These are phyloP conservation scores for Frankliniella fusca DNA, from an alignment of 2,888 invertebrate species.

Conservation along the genomic window DNA sequence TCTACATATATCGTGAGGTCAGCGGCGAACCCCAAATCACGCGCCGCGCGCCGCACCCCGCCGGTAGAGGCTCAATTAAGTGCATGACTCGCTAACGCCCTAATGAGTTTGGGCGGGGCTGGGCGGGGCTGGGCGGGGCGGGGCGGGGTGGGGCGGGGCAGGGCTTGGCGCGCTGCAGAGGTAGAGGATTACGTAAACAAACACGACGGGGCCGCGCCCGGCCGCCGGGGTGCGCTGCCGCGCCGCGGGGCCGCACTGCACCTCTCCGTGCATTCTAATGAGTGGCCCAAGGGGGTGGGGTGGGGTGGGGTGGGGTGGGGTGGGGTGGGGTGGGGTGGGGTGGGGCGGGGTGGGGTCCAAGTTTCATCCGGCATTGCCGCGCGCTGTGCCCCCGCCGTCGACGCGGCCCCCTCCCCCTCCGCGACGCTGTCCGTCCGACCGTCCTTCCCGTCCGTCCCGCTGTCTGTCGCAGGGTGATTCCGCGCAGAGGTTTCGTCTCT, in stretches of 20 bases:
- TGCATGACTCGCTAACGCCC: not conserved
- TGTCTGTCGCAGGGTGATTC: too few species aligned
- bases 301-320: not conserved
- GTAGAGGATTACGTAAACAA: slow-evolving; percentile 9
- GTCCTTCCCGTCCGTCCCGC: not conserved
- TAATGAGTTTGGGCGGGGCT: not conserved
- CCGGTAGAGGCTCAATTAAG: not conserved
- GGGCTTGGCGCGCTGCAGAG: not conserved
- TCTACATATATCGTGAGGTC: not conserved
- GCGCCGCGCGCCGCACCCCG: not conserved
- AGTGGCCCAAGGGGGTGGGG: not conserved
- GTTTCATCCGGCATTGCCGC: not conserved
- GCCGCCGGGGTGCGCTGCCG: not conserved
- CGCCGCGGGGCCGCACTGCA: not conserved
- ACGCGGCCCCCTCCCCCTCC: not conserved
- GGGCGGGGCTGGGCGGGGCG: too few species aligned
- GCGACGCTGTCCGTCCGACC: not conserved
- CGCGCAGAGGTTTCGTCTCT: too few species aligned
- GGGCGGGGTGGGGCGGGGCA: not conserved
- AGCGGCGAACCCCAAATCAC: not conserved
- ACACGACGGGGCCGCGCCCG: too few species aligned
- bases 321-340: too few species aligned
- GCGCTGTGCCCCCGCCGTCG: not conserved
- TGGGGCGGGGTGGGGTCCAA: not conserved
- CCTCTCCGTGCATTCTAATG: not conserved